Evolutionary conservation across 2,113 vertebrate species (phyloP).

Genomic region (Oxyura jamaicensis): DNA sequence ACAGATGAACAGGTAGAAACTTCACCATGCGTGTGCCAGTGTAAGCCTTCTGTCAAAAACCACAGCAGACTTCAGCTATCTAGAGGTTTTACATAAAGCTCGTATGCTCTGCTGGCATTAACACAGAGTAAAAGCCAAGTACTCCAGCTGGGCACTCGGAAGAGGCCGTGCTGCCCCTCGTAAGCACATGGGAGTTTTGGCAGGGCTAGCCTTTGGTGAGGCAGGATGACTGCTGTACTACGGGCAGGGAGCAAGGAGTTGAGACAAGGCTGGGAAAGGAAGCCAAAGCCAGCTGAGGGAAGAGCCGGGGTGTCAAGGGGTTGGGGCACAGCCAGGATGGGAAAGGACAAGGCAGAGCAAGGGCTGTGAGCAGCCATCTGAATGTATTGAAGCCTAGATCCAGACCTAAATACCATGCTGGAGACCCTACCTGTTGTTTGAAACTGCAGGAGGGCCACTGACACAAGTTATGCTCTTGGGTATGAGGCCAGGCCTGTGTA

Average conservation of each 20-base stretch:
- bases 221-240: not conserved
- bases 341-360: not conserved
- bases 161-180: not conserved
- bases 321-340: not conserved
- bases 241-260: not conserved
- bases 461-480: not conserved
- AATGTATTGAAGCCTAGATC: not conserved
- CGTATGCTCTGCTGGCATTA: not conserved
- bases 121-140: not conserved
- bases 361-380: not conserved
- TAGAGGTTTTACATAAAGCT: not conserved
- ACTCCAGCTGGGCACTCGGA: not conserved
- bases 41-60: not conserved
- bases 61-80: not conserved
- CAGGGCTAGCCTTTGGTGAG: not conserved
- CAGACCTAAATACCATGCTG: not conserved
- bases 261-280: not conserved
- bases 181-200: not conserved
- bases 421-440: not conserved
- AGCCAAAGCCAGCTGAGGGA: not conserved
- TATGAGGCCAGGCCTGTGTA: not conserved
- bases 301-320: not conserved
- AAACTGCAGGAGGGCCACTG: not conserved
- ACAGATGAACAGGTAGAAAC: not conserved
- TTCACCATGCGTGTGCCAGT: rapidly evolving